A percentile compares a stretch with the other conserved stretches of the same genome.
Evolutionary conservation across 1,140 invertebrate genomes (phyloP).

Genomic region (Trinorchestia longiramus): DNA sequence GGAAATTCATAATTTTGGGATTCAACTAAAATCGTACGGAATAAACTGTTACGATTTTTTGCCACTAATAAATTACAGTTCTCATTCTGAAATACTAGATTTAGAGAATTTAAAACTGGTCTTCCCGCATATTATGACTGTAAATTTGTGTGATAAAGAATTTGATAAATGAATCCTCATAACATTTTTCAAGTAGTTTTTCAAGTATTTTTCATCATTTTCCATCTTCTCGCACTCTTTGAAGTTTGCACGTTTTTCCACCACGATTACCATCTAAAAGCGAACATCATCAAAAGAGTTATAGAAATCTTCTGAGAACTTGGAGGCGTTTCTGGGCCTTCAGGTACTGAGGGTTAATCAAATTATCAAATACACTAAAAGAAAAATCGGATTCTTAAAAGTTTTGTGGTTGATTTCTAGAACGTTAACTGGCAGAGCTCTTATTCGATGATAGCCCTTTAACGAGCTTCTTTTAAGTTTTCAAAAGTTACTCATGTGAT

Average conservation of each 20-base stretch:
- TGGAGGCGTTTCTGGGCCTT: neutral
- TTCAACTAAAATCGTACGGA: too few relatives aligned
- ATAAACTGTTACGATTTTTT: too few relatives aligned
- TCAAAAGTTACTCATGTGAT: neutral
- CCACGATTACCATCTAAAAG: neutral
- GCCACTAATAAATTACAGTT: too few relatives aligned
- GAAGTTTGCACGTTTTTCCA: neutral
- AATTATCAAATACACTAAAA: neutral
- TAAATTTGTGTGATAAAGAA: too few relatives aligned
- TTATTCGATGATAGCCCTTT: neutral
- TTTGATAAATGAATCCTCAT: too few relatives aligned
- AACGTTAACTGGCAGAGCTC: neutral
- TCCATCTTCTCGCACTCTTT: neutral
- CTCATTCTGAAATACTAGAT: too few relatives aligned
- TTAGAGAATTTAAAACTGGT: too few relatives aligned
- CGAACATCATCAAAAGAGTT: neutral
- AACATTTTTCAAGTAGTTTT: too few relatives aligned
- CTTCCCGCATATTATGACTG: too few relatives aligned
- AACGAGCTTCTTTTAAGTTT: neutral
- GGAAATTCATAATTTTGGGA: too few relatives aligned
- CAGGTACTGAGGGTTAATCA: neutral
- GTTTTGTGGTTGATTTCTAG: neutral
- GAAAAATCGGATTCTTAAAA: neutral
- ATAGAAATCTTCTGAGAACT: neutral
- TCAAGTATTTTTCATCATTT: neutral